Evolutionary conservation across 2,113 vertebrate species (phyloP).

Genomic region (Datnioides undecimradiatus): DNA sequence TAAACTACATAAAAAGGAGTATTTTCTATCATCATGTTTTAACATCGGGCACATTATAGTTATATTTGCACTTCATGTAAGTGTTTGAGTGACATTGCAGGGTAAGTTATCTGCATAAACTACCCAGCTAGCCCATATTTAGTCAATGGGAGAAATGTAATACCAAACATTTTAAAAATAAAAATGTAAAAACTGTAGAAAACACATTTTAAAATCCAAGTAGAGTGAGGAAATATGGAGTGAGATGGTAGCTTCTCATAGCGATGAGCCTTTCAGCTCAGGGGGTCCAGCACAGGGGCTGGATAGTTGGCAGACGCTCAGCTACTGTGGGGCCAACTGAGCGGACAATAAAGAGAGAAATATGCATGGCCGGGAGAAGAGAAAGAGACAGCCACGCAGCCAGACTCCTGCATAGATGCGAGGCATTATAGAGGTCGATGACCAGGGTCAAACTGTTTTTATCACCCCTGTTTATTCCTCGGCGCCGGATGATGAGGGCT

Average conservation of each 20-base stretch:
- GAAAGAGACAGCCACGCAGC: constrained; percentile 21
- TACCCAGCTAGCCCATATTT: background rate
- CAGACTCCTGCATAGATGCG: constrained; percentile 16
- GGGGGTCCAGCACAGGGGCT: constrained; percentile 14
- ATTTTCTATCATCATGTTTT: background rate
- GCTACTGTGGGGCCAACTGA: background rate
- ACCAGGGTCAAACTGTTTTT: constrained; percentile 63
- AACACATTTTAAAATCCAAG: background rate
- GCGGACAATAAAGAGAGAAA: constrained; percentile 35
- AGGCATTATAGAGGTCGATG: constrained; percentile 14
- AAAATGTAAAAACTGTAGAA: background rate
- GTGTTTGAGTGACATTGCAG: background rate
- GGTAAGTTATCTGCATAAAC: background rate
- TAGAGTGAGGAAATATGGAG: background rate
- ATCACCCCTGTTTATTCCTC: constrained; percentile 63
- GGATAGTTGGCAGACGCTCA: background rate
- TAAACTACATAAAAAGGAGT: background rate
- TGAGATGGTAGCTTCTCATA: background rate
- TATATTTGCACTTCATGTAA: too few species aligned
- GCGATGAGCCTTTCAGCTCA: background rate
- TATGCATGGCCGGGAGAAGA: constrained; percentile 7
- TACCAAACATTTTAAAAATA: background rate
- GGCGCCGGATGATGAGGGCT: constrained; percentile 53
- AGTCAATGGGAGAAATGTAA: background rate
- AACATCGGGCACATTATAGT: background rate